Evolutionary conservation across 2,797 vertebrate genomes (phyloP).

Genomic region (Pseudochromis fuscus): DNA sequence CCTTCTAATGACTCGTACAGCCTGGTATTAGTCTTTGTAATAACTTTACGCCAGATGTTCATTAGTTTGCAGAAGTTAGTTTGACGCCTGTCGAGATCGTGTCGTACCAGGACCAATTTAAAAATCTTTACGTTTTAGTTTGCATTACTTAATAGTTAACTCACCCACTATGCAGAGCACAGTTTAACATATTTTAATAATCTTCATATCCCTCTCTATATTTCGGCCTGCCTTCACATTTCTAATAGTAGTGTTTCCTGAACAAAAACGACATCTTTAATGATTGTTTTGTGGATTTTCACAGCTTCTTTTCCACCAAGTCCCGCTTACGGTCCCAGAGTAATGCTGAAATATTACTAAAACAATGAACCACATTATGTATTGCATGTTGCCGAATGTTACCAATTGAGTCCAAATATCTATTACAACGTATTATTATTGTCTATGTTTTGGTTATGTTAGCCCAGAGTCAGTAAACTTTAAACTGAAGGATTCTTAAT

Average conservation of each 20-base stretch:
- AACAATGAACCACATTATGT: rapidly evolving
- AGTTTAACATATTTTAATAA: neutral
- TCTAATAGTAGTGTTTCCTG: neutral
- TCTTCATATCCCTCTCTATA: rapidly evolving
- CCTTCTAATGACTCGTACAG: too few relatives aligned
- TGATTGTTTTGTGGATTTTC: neutral
- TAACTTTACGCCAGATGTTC: neutral
- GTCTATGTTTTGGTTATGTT: rapidly evolving
- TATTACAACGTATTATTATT: rapidly evolving
- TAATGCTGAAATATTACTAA: neutral
- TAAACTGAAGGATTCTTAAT: neutral
- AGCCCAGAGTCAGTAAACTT: neutral
- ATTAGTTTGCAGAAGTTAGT: neutral
- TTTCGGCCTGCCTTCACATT: neutral
- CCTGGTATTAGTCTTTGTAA: rapidly evolving
- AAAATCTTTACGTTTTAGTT: neutral
- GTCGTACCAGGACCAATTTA: neutral
- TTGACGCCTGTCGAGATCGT: neutral
- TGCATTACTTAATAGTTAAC: neutral
- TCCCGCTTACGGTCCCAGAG: neutral
- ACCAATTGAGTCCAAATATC: rapidly evolving
- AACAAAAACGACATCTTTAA: neutral
- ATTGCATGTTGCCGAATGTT: conserved; percentile 10
- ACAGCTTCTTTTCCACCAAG: neutral
- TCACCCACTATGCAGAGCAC: rapidly evolving